Evolutionary conservation across 2,113 vertebrate species (phyloP), one percentile per base, ranked within the genome.

Genomic region (Motacilla tschutschensis): DNA sequence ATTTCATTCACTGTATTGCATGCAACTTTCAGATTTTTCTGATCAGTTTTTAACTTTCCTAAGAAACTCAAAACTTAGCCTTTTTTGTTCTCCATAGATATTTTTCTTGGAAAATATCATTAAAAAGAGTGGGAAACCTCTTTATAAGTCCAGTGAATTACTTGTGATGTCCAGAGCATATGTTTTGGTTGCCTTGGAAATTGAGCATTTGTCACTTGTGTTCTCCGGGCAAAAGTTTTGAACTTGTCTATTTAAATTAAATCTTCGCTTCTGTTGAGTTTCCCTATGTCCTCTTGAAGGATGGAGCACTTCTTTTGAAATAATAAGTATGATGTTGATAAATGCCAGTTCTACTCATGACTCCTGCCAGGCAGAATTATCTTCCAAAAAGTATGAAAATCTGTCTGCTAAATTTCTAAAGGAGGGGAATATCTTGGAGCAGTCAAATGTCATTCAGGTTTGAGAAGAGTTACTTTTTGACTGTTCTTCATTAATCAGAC

Each of bases 191-290:
- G 77, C 40, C 70, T 69, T 85, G 58, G 81, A 91, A 91, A 83
- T 85, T 8, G n/a, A 67, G 26, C 20, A 48, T 89, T 89, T 89
- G 38, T 74, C 82, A 64, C 41, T 90, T 71, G 22, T 48, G 14
- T 74, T 92, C 65, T 89, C 38, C 54, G 64, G 83, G 86, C 74
- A 72, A 57, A 83, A 90, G 53, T 92, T 93, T 89, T 77, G 62
- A 87, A 75, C 80, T 72, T 85, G 83, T 89, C 88, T 64, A n/a
- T 67, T 88, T 91, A 71, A 88, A 91, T 91, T 78, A 89, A 67
- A 44, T 77, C 60, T 91, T 78, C 7, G 4, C 20, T 77, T 78
- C 76, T 1, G 2, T 48, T 33, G 36, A 83, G 70, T 89, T 93
- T 85, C 22, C 62, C 28, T 59, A 4, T 70, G 72, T 67, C 53